Percentiles rank a stretch among this genome's conserved stretches.
Evolutionary conservation across 2,888 invertebrate species (phyloP).

Genomic region (Coelinius sp.): DNA sequence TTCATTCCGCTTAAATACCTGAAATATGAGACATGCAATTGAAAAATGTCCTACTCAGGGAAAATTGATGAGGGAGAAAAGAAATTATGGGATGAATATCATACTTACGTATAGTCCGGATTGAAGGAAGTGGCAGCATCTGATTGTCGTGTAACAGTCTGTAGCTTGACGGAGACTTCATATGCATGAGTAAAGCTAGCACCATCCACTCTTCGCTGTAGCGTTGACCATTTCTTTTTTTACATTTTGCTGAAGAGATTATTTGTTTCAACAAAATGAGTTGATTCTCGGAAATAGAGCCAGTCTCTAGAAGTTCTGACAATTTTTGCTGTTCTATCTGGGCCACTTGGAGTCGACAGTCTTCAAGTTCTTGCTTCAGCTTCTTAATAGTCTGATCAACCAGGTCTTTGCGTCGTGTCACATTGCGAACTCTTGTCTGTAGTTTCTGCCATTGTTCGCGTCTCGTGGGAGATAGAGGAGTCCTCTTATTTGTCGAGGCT

Average conservation of each 20-base stretch:
- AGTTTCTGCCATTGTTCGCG: neutral
- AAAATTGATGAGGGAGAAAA: neutral
- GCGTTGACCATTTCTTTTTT: conserved; percentile 6
- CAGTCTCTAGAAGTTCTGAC: neutral
- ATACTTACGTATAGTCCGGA: conserved; percentile 25
- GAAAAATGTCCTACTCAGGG: neutral
- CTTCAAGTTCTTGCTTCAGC: neutral
- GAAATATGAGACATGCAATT: neutral
- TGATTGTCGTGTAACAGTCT: conserved; percentile 18
- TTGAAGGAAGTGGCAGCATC: conserved; percentile 22
- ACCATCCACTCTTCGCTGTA: conserved; percentile 35
- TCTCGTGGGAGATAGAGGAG: neutral
- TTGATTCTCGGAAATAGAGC: neutral
- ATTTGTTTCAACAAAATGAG: neutral
- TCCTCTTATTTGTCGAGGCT: neutral
- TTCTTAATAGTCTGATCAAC: neutral
- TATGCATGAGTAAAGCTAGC: conserved; percentile 30
- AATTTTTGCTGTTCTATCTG: neutral
- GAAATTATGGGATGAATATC: neutral
- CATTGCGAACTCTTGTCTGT: neutral
- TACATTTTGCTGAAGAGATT: neutral
- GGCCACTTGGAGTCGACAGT: neutral
- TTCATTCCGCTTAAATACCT: conserved; percentile 30
- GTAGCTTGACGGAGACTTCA: conserved; percentile 26
- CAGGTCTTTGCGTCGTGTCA: neutral